Conservation (phyloP, 2,113 vertebrate species). For the Saccopteryx bilineata region DNA sequence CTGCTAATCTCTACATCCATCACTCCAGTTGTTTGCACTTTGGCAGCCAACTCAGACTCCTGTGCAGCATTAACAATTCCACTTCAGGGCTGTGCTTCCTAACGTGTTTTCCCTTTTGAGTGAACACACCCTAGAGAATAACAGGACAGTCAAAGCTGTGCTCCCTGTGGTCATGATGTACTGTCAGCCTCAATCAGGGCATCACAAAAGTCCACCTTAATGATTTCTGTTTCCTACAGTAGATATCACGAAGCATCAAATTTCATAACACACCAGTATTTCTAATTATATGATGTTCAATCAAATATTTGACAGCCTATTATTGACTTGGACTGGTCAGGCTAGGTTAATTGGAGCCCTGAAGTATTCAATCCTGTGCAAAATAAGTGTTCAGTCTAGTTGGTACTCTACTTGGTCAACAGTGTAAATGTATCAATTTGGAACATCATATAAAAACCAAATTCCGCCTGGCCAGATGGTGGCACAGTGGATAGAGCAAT, state of each 20-base stretch:
- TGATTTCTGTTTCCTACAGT: slow-evolving; percentile 35
- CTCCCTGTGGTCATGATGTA: not conserved
- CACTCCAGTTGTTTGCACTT: slow-evolving; percentile 15
- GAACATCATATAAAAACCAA: not conserved
- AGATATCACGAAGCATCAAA: not conserved
- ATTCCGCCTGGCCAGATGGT: not conserved
- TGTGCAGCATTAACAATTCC: slow-evolving; percentile 33
- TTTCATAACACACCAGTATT: slow-evolving; percentile 8
- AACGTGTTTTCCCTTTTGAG: slow-evolving; percentile 48
- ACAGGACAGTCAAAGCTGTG: slow-evolving; percentile 5
- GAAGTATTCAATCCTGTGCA: not conserved
- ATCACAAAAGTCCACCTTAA: not conserved
- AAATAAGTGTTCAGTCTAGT: not conserved
- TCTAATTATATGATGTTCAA: slow-evolving; percentile 38
- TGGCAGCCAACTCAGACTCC: slow-evolving; percentile 26
- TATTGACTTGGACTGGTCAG: not conserved
- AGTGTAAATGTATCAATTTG: not conserved
- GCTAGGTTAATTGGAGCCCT: not conserved
- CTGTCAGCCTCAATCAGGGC: slow-evolving; percentile 1
- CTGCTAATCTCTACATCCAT: slow-evolving; percentile 41
- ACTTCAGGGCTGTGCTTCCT: slow-evolving; percentile 23
- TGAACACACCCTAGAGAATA: slow-evolving; percentile 7
- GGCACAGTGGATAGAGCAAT: too few species aligned
- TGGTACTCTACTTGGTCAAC: not conserved
- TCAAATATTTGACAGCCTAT: not conserved